Conservation (phyloP, 2,888 invertebrate genomes). For the Agriotes lineatus region DNA sequence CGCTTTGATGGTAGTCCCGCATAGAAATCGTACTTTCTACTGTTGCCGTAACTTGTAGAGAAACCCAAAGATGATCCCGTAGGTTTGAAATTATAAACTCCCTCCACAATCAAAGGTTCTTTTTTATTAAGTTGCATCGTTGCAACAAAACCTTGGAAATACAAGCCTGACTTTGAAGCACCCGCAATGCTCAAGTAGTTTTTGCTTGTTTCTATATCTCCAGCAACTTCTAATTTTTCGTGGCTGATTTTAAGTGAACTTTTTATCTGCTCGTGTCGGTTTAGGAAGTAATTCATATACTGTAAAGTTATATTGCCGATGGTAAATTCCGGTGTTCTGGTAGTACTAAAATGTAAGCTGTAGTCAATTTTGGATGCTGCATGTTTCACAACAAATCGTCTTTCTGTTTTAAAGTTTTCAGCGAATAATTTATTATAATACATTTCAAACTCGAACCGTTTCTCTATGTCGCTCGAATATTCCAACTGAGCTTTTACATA, state of each 20-base stretch:
- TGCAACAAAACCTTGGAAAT: slow-evolving; percentile 43
- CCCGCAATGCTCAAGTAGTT: slow-evolving; percentile 46
- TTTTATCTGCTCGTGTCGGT: slow-evolving; percentile 43
- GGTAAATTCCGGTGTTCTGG: slow-evolving; percentile 36
- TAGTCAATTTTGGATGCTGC: slow-evolving; percentile 50
- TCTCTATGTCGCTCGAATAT: slow-evolving; percentile 46
- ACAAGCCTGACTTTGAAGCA: slow-evolving; percentile 37
- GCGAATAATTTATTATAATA: slow-evolving; percentile 40
- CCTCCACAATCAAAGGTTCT: slow-evolving; percentile 48
- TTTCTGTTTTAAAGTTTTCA: slow-evolving; percentile 38
- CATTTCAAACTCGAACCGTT: slow-evolving; percentile 47
- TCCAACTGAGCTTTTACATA: slow-evolving; percentile 39
- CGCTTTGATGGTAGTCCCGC: slow-evolving; percentile 49
- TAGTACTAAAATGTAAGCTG: slow-evolving; percentile 43
- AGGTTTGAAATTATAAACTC: slow-evolving; percentile 46
- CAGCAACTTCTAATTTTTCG: slow-evolving; percentile 46
- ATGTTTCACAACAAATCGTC: slow-evolving; percentile 47
- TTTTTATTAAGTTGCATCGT: slow-evolving; percentile 47
- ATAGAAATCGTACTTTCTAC: slow-evolving; percentile 47
- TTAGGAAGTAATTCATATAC: slow-evolving; percentile 46
- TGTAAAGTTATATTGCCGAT: slow-evolving; percentile 45
- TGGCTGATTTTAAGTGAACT: slow-evolving; percentile 48
- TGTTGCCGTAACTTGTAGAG: slow-evolving; percentile 45
- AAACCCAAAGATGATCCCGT: slow-evolving; percentile 47
- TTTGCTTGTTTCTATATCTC: slow-evolving; percentile 43